Percentiles rank a stretch among this genome's conserved stretches.
Conservation (phyloP, 2,113 vertebrate genomes). For the Malurus melanocephalus region DNA sequence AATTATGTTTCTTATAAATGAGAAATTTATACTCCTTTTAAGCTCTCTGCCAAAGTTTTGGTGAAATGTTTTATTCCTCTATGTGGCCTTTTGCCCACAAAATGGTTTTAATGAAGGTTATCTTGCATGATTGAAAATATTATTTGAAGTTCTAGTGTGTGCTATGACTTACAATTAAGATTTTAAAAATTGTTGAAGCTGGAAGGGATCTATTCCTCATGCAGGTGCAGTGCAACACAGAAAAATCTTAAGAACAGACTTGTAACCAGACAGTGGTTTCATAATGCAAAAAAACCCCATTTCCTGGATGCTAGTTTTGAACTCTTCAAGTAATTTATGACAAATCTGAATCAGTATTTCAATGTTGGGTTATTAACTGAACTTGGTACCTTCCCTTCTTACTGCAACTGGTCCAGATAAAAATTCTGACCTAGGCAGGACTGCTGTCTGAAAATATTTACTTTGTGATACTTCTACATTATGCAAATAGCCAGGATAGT, state of each 20-base stretch:
- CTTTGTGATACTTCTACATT: conserved; percentile 14
- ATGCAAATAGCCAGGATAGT: conserved; percentile 13
- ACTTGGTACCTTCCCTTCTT: background rate
- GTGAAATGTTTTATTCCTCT: background rate
- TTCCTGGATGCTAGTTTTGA: conserved; percentile 50
- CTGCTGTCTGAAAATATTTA: conserved; percentile 37
- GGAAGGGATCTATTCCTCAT: background rate
- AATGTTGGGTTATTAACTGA: background rate
- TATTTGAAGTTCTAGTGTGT: background rate
- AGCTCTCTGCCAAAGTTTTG: background rate
- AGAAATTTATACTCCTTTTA: background rate
- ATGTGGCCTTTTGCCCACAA: background rate
- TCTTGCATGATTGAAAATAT: background rate
- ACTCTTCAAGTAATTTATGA: conserved; percentile 19
- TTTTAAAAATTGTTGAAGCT: background rate
- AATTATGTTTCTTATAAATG: background rate
- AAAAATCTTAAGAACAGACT: background rate
- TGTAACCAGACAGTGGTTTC: conserved; percentile 44
- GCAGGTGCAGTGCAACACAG: conserved; percentile 27
- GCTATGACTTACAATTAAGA: background rate
- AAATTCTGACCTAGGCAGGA: background rate
- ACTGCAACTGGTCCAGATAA: background rate
- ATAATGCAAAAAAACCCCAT: conserved; percentile 20
- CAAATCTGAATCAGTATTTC: background rate
- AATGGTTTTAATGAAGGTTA: background rate